Percentiles rank a stretch among this genome's conserved stretches.
Evolutionary conservation across 2,797 vertebrate species (phyloP).

Genomic region (Sebastes steindachneri): DNA sequence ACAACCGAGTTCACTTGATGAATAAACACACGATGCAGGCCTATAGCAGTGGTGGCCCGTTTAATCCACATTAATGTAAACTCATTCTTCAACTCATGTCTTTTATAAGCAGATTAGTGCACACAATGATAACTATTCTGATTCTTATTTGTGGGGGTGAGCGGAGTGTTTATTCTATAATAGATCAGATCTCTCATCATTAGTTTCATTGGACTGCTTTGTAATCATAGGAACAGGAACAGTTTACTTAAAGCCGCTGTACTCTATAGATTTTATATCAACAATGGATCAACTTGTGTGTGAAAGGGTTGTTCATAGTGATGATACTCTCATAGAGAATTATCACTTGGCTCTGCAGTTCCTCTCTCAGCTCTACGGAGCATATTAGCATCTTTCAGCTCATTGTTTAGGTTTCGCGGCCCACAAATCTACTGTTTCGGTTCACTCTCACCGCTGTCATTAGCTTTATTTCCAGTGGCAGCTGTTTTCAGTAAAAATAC

Average conservation of each 20-base stretch:
- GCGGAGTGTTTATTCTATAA: not conserved
- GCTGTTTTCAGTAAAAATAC: not conserved
- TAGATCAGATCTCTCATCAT: not conserved
- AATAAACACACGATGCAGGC: not conserved
- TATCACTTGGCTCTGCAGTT: not conserved
- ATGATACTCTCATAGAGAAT: not conserved
- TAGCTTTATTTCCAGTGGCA: not conserved
- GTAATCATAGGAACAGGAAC: not conserved
- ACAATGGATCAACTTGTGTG: not conserved
- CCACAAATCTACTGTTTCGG: not conserved
- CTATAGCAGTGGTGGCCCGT: not conserved
- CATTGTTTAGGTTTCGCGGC: not conserved
- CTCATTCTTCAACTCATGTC: not conserved
- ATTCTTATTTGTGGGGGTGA: not conserved
- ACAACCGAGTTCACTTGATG: not conserved
- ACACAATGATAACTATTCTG: not conserved
- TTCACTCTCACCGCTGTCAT: not conserved
- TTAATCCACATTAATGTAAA: not conserved
- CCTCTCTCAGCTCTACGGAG: no score
- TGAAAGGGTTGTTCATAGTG: not conserved
- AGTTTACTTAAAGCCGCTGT: not conserved
- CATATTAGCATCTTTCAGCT: not conserved
- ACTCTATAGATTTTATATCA: not conserved
- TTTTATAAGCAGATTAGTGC: not conserved
- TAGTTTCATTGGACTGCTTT: not conserved